Percentiles rank a stretch among this genome's conserved stretches.
These are phyloP conservation scores for Lycophotia porphyrea DNA, from an alignment of 2,888 invertebrate genomes.

Conservation along the genomic window DNA sequence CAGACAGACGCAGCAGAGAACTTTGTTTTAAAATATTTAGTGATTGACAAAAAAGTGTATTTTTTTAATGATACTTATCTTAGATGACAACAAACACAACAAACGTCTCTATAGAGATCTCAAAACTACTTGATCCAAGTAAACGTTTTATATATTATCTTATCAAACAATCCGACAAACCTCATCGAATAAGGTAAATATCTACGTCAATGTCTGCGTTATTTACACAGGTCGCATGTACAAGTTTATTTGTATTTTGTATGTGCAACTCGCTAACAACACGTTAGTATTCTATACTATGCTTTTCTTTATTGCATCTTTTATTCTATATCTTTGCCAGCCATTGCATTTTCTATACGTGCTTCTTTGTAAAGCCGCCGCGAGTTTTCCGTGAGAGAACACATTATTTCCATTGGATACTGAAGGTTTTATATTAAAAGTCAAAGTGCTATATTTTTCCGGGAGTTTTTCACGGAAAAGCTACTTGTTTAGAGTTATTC, in stretches of 20 bases:
- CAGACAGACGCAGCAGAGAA: too few species aligned
- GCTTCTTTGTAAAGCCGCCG: constrained; percentile 27
- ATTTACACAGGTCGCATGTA: constrained; percentile 24
- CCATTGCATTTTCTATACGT: constrained; percentile 49
- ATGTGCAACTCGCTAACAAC: constrained; percentile 19
- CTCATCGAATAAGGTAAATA: constrained; percentile 21
- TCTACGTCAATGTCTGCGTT: constrained; percentile 26
- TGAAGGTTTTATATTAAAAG: constrained; percentile 29
- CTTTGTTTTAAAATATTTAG: too few species aligned
- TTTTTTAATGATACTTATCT: too few species aligned
- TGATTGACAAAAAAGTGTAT: too few species aligned
- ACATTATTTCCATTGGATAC: constrained; percentile 27
- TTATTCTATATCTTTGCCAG: constrained; percentile 38
- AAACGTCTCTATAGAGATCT: neutral
- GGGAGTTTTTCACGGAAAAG: constrained; percentile 4
- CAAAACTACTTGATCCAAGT: constrained; percentile 5
- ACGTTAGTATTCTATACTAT: constrained; percentile 25
- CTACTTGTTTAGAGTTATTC: neutral
- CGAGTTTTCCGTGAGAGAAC: constrained; percentile 20
- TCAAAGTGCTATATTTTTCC: constrained; percentile 14
- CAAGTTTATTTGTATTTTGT: constrained; percentile 7
- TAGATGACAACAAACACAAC: neutral
- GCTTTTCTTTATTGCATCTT: constrained; percentile 13
- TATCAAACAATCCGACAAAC: constrained; percentile 15
- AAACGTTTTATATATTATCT: constrained; percentile 16